Base-by-base conservation (phyloP, 2,797 vertebrate genomes). In the Triplophysa bombifrons region DNA sequence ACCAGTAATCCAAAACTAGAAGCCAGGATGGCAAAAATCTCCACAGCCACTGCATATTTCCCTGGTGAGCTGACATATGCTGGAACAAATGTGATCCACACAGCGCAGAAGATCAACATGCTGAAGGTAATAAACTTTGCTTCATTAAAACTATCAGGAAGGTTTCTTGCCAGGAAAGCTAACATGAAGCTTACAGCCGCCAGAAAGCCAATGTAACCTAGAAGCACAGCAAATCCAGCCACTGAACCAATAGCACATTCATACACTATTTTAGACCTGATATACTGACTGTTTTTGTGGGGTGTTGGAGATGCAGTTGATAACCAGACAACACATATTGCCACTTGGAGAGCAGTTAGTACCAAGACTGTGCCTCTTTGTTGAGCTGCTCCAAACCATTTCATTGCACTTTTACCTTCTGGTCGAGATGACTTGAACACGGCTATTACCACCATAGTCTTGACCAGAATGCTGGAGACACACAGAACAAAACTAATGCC, bases 201-300 rank as follows among this genome's bases (percentile, higher is more conserved):
- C 56, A 93, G 72, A 25, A 93, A 76, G 4, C 92, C 91, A 16
- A 93, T 92, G 85, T 93, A 93, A 2, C 92, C 92, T 44, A 92
- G 76, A 44, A 93, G 81, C 82, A 90, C 55, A 85, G 78, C 72
- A 81, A 90, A 91, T 5, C 89, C 88, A 19, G 86, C 25, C 16
- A 86, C 85, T 17, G 91, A 92, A 17, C 86, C 86, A 66, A 85
- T 58, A 2, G 84, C 80, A 84, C 85, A 89, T 73, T 91, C 88
- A 77, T 85, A 91, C 55, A 92, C 77, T 3, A 92, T 91, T 46
- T 84, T 90, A 17, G 89, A 88, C 65, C 80, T 90, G 60, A 88
- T 72, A 74, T 91, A 91, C 1, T 83, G 63, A 0, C 74, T 90
- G 86, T 90, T 92, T 84, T 90, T 91, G 77, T 87, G 74, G 19